These are phyloP conservation scores for Epistrophella euchroma DNA, from an alignment of 2,888 invertebrate species.

Conservation along the genomic window DNA sequence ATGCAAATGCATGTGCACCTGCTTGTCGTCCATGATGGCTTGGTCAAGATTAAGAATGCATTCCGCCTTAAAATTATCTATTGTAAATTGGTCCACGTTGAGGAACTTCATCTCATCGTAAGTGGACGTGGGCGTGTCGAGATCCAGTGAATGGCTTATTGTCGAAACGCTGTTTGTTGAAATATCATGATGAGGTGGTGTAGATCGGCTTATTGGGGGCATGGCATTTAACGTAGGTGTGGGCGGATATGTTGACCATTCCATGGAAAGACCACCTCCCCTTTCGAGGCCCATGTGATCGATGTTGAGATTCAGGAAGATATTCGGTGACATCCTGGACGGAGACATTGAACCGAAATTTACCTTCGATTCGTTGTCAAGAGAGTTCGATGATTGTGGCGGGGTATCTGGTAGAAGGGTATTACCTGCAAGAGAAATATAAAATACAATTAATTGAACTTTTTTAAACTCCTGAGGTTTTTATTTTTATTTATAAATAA, in stretches of 20 bases:
- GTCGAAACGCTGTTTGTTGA: slow-evolving; percentile 67
- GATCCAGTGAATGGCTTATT: slow-evolving; percentile 78
- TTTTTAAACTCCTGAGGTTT: not conserved
- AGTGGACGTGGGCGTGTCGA: slow-evolving; percentile 81
- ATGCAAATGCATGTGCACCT: slow-evolving; percentile 72
- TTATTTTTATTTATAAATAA: not conserved
- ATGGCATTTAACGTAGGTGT: slow-evolving; percentile 73
- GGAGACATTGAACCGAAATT: slow-evolving; percentile 81
- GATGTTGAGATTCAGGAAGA: slow-evolving; percentile 83
- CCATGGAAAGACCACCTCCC: slow-evolving; percentile 82
- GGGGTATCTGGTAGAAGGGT: slow-evolving; percentile 82
- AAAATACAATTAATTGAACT: not conserved
- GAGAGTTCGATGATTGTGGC: slow-evolving; percentile 81
- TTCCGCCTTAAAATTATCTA: slow-evolving; percentile 83
- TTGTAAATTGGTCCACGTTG: slow-evolving; percentile 84
- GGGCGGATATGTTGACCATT: slow-evolving; percentile 82
- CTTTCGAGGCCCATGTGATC: slow-evolving; percentile 83
- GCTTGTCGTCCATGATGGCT: slow-evolving; percentile 80
- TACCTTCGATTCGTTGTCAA: slow-evolving; percentile 82
- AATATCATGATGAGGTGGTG: slow-evolving; percentile 57
- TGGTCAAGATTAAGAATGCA: slow-evolving; percentile 84
- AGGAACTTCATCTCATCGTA: slow-evolving; percentile 84
- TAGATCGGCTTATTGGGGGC: slow-evolving; percentile 65
- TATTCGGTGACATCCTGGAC: slow-evolving; percentile 83
- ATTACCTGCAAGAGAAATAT: slow-evolving; percentile 77